Percentiles rank a stretch among this genome's conserved stretches.
These are phyloP conservation scores for Labia minor DNA, from an alignment of 2,888 invertebrate genomes.

Conservation along the genomic window DNA sequence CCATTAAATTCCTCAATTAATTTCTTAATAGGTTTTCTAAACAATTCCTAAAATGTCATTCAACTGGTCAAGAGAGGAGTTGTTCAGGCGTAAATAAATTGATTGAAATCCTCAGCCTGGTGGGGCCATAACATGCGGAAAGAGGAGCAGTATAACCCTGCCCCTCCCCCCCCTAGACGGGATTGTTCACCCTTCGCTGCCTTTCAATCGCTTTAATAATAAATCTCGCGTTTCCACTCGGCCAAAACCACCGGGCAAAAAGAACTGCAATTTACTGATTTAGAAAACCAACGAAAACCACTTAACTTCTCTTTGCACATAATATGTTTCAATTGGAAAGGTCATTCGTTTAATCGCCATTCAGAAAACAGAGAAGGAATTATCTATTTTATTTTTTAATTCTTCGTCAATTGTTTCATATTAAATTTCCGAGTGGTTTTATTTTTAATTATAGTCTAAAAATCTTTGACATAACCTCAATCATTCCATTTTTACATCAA, in stretches of 20 bases:
- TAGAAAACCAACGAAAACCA: not conserved
- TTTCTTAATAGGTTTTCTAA: too few relatives aligned
- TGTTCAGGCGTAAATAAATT: not conserved
- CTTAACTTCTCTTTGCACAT: not conserved
- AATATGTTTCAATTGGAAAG: slow-evolving; percentile 1
- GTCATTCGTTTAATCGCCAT: not conserved
- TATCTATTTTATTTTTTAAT: too few relatives aligned
- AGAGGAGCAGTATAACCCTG: not conserved
- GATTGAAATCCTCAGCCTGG: not conserved
- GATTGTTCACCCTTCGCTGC: slow-evolving; percentile 1
- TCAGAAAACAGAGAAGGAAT: too few relatives aligned
- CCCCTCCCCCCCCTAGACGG: not conserved
- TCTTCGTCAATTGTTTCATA: too few relatives aligned
- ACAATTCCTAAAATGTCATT: not conserved
- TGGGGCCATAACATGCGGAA: not conserved
- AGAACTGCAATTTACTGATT: slow-evolving; percentile 8
- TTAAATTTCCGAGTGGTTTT: too few relatives aligned
- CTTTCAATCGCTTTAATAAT: slow-evolving; percentile 13
- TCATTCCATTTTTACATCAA: too few relatives aligned
- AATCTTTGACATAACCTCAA: too few relatives aligned
- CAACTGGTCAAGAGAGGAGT: not conserved
- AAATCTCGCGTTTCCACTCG: not conserved
- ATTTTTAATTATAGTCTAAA: too few relatives aligned
- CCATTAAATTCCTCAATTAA: too few relatives aligned
- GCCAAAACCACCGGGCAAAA: not conserved